These are phyloP conservation scores for Sycophila texana DNA, from an alignment of 2,888 invertebrate genomes.

Conservation along the genomic window DNA sequence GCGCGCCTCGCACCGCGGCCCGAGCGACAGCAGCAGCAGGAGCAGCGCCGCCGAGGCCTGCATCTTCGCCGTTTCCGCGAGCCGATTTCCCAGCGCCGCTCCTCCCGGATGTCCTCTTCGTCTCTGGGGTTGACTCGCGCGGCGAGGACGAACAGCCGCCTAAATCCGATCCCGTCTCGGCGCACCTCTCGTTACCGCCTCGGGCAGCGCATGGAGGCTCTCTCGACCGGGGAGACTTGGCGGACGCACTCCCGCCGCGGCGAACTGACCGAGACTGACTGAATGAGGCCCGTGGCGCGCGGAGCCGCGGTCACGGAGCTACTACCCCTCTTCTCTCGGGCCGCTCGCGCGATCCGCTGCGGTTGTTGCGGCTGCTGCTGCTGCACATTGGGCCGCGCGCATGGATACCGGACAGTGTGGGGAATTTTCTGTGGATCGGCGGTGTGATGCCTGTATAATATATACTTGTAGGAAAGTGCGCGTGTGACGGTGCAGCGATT, in stretches of 20 bases:
- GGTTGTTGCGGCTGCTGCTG: too few species aligned
- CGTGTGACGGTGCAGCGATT: too few species aligned
- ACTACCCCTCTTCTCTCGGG: constrained; percentile 16
- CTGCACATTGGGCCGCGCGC: too few species aligned
- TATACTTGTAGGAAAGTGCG: too few species aligned
- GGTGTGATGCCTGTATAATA: too few species aligned
- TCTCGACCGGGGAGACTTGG: background rate
- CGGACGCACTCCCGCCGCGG: constrained; percentile 57
- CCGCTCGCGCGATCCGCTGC: background rate
- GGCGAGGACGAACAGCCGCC: background rate
- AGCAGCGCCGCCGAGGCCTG: constrained; percentile 66
- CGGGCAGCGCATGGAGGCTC: constrained; percentile 6
- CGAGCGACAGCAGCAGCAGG: constrained; percentile 12
- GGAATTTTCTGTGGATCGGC: too few species aligned
- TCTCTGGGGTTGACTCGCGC: background rate
- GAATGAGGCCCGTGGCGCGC: constrained; percentile 68
- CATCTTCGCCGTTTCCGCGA: constrained; percentile 65
- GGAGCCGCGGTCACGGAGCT: constrained; percentile 59
- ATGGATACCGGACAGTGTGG: too few species aligned
- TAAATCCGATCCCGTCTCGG: background rate
- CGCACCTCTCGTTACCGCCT: background rate
- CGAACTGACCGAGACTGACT: constrained; percentile 67
- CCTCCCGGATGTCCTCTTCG: background rate
- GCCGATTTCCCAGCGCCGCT: constrained; percentile 58
- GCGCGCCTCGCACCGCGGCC: constrained; percentile 26